Conservation (phyloP, 2,888 invertebrate species). For the Salpingus planirostris region DNA sequence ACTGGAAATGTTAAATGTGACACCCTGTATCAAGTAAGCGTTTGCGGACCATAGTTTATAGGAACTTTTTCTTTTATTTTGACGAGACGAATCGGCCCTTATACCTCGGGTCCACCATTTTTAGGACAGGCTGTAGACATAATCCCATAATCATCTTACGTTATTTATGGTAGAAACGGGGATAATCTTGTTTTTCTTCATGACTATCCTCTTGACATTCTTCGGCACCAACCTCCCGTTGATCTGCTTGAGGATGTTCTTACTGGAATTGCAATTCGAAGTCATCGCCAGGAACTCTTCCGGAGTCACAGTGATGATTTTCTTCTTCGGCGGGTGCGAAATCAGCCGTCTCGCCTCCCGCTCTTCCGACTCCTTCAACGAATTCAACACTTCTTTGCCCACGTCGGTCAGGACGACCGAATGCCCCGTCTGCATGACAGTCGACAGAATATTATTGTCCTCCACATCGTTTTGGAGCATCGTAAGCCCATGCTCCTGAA, state of each 20-base stretch:
- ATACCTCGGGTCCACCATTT: too few relatives aligned
- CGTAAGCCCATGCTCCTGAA: conserved; percentile 79
- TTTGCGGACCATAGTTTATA: too few relatives aligned
- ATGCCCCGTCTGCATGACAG: conserved; percentile 77
- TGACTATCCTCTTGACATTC: conserved; percentile 32
- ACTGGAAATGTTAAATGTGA: too few relatives aligned
- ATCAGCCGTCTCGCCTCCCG: too few relatives aligned
- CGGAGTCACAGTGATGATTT: conserved; percentile 47
- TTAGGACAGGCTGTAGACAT: too few relatives aligned
- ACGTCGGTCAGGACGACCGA: conserved; percentile 79
- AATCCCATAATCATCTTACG: too few relatives aligned
- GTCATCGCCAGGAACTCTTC: conserved; percentile 45
- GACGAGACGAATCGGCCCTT: too few relatives aligned
- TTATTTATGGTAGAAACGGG: conserved; percentile 24
- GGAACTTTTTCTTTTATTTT: too few relatives aligned
- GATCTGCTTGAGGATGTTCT: conserved; percentile 24
- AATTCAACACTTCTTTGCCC: conserved; percentile 64
- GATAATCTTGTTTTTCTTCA: conserved; percentile 35
- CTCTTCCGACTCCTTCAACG: conserved; percentile 39
- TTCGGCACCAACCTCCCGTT: conserved; percentile 23
- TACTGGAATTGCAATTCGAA: conserved; percentile 15
- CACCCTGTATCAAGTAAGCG: too few relatives aligned
- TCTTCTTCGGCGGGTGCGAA: conserved; percentile 29
- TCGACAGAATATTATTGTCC: conserved; percentile 62
- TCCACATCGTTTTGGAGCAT: conserved; percentile 73